These are phyloP conservation scores for Heterotilapia buettikoferi DNA, from an alignment of 2,113 vertebrate genomes.

Conservation along the genomic window DNA sequence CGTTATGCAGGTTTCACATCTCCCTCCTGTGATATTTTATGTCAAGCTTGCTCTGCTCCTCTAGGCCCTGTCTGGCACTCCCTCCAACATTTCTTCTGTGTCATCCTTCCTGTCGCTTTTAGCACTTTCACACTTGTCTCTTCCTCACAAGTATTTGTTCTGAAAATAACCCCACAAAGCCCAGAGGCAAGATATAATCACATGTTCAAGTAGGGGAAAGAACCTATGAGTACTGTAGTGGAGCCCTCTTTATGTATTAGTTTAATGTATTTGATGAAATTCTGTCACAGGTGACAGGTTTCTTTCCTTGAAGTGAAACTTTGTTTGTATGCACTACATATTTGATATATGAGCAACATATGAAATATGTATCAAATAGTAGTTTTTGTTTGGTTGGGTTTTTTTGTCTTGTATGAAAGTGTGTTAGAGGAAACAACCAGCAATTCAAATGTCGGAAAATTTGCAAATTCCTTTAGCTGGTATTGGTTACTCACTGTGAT, in stretches of 20 bases:
- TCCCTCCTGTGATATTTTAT: background rate
- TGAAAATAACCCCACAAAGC: background rate
- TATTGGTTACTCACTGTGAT: background rate
- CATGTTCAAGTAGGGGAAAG: background rate
- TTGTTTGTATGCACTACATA: background rate
- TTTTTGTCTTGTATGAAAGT: background rate
- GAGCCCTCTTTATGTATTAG: background rate
- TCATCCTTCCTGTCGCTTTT: background rate
- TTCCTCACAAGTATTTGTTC: conserved; percentile 5
- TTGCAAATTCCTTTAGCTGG: background rate
- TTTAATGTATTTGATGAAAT: background rate
- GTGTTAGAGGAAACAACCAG: background rate
- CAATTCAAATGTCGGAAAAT: background rate
- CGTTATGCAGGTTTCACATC: background rate
- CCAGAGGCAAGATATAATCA: background rate
- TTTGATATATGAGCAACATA: background rate
- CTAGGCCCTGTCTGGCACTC: conserved; percentile 24
- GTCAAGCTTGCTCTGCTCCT: background rate
- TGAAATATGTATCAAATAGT: background rate
- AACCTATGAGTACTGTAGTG: background rate
- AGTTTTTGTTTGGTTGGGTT: background rate
- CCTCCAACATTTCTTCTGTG: background rate
- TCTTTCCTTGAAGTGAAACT: background rate
- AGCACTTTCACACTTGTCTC: conserved; percentile 27
- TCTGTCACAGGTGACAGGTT: background rate